Evolutionary conservation across 2,888 invertebrate genomes (phyloP), one percentile per base, ranked within the genome.

Genomic region (Papilio gigon): DNA sequence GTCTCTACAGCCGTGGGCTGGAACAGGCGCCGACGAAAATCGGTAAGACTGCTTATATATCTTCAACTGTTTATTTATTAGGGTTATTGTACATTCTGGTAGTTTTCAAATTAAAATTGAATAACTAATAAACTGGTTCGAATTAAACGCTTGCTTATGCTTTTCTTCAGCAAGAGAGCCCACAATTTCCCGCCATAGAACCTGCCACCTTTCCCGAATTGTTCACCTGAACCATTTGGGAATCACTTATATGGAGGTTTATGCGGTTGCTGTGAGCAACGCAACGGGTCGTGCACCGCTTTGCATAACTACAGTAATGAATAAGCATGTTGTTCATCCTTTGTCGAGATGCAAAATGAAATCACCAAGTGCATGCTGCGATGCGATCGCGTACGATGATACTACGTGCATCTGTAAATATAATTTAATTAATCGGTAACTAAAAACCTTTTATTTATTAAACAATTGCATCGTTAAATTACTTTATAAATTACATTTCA

Each of bases 381-480:
- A 63, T 72, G 76, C 75, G 44, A 76, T 77, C 74, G 78, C 80
- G 80, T 82, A 77, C 81, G 80, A 78, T 79, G 79, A 80, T 78
- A 76, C 75, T 76, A 75, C 73, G 75, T 30, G 71, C 70, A 77
- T 71, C 62, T 63, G 56, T 42, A 40, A n/a, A 71, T 67, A 22
- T 12, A 25, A 60, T 40, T 42, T 68, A 71, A 71, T 66, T 59
- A 64, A 58, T 37, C 44, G 53, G 71, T 27, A 69, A 12, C 35
- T 67, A 50, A 22, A 42, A 59, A 37, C 9, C 44, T 22, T 50
- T 27, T 63, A 33, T 30, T 25, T n/a, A 42, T 61, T 30, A 61
- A 61, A 30, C 30, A 25, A 4, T 14, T 25, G 6, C 60, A 42
- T n/a, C 9, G 11, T n/a, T 44, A 30, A 50, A 50, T 63, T 50